Conservation (phyloP, 2,113 vertebrate genomes). For the Oreochromis aureus region DNA sequence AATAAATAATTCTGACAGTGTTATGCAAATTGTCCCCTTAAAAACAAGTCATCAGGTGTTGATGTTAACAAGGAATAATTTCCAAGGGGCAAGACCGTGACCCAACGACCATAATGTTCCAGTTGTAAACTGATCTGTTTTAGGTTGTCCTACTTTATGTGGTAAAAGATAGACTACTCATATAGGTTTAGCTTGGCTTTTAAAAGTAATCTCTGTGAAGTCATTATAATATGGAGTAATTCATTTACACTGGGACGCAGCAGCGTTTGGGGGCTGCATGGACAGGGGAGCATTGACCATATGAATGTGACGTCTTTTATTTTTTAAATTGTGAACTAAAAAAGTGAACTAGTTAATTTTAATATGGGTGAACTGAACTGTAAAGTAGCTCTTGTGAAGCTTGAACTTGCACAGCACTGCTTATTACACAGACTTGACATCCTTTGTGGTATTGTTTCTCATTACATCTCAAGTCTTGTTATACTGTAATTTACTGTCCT, state of each 20-base stretch:
- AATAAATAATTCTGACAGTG: not conserved
- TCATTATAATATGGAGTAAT: rapidly evolving
- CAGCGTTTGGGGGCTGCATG: not conserved
- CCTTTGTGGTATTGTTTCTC: not conserved
- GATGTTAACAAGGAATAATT: not conserved
- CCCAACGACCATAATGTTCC: not conserved
- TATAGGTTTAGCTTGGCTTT: not conserved
- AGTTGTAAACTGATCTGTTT: not conserved
- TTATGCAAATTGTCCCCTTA: not conserved
- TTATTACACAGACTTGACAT: not conserved
- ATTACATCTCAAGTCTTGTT: not conserved
- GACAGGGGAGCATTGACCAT: not conserved
- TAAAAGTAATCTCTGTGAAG: not conserved
- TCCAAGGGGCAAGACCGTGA: not conserved
- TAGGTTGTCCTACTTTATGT: not conserved
- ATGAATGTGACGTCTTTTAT: not conserved
- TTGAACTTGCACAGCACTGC: not conserved
- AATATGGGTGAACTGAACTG: not conserved
- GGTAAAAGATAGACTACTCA: rapidly evolving
- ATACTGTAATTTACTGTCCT: not conserved
- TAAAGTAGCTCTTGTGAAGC: not conserved
- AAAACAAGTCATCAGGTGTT: not conserved
- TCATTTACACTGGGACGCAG: not conserved
- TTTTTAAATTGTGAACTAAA: not conserved
- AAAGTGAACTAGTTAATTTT: not conserved